Percentiles rank a stretch among this genome's conserved stretches.
Conservation (phyloP, 2,113 vertebrate species). For the Axis porcinus region DNA sequence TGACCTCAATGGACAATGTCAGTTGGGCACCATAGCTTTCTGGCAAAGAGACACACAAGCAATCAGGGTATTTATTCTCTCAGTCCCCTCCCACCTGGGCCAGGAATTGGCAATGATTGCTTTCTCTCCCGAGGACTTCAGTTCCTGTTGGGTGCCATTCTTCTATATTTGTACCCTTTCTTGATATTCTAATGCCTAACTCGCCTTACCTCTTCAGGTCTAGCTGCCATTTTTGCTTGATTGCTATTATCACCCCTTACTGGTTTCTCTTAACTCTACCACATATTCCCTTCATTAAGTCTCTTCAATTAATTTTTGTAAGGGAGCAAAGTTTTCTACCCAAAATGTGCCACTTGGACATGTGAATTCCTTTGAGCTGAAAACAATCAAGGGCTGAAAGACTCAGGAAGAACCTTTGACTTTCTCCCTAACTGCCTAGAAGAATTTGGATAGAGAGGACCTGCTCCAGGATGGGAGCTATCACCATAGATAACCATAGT, state of each 20-base stretch:
- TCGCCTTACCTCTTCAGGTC: not conserved
- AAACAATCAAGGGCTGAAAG: not conserved
- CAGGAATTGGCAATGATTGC: not conserved
- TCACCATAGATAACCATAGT: not conserved
- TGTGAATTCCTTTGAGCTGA: not conserved
- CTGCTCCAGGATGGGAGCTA: not conserved
- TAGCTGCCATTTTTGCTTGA: not conserved
- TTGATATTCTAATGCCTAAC: not conserved
- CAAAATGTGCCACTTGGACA: not conserved
- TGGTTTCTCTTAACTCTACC: not conserved
- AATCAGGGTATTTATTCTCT: not conserved
- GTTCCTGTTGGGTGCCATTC: not conserved
- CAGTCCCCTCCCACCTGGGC: not conserved
- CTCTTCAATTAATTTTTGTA: not conserved
- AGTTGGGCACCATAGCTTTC: not conserved
- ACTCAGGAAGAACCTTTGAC: not conserved
- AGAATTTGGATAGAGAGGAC: not conserved
- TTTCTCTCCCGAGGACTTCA: not conserved
- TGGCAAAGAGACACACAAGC: not conserved
- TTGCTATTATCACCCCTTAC: not conserved
- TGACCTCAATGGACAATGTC: not conserved
- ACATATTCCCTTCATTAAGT: not conserved
- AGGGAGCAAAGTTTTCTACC: not conserved
- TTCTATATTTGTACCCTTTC: not conserved
- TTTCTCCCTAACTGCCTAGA: not conserved